These are phyloP conservation scores for Hippoglossus stenolepis DNA, from an alignment of 2,113 vertebrate genomes.

Conservation along the genomic window DNA sequence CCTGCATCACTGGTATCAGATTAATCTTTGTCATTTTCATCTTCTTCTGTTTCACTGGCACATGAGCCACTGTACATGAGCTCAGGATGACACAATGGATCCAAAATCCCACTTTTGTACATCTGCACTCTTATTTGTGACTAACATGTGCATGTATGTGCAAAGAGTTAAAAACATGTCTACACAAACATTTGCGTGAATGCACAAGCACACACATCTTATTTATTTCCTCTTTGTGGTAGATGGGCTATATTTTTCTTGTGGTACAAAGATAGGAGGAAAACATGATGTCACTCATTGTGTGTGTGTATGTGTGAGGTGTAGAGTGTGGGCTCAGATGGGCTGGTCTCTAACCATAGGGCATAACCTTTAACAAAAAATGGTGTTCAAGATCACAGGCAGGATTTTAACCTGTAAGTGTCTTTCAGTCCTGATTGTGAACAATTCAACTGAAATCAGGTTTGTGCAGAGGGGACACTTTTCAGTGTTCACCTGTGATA, in stretches of 20 bases:
- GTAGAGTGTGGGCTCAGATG: conserved; percentile 50
- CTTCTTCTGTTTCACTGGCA: conserved; percentile 35
- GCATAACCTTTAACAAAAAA: conserved; percentile 62
- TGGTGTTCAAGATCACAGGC: conserved; percentile 32
- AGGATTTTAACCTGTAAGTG: background rate
- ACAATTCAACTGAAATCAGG: too few relatives aligned
- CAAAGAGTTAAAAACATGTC: conserved; percentile 21
- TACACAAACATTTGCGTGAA: background rate
- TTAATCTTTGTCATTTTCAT: conserved; percentile 65
- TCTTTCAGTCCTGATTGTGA: conserved; percentile 1
- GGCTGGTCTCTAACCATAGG: conserved; percentile 59
- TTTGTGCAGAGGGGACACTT: background rate
- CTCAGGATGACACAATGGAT: conserved; percentile 20
- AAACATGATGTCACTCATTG: conserved; percentile 65
- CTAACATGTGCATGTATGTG: conserved; percentile 1
- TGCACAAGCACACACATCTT: conserved; percentile 4
- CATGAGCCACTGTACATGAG: conserved; percentile 8
- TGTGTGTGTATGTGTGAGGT: conserved; percentile 4
- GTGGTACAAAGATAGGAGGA: conserved; percentile 42
- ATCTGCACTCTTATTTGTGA: conserved; percentile 20
- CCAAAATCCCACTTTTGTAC: conserved; percentile 14
- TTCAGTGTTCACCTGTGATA: background rate
- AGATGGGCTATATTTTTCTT: conserved; percentile 36
- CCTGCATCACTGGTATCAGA: conserved; percentile 63
- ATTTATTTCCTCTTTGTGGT: conserved; percentile 39